Percentiles rank a stretch among this genome's conserved stretches.
Evolutionary conservation across 1,140 invertebrate species (phyloP).

Genomic region (Palaemon carinicauda): DNA sequence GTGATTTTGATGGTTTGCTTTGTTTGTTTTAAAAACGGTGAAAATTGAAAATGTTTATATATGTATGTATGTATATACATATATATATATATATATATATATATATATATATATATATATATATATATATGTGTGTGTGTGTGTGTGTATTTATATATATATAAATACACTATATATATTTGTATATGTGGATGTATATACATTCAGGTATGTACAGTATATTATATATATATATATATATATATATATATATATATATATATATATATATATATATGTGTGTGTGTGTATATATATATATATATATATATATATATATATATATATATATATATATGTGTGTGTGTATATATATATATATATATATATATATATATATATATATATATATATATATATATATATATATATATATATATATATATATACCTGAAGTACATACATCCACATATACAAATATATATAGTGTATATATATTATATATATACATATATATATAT

Average conservation of each 20-base stretch:
- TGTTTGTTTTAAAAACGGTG: too few species aligned
- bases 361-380: not conserved
- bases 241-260: not conserved
- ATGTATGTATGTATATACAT: not conserved
- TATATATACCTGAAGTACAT: not conserved
- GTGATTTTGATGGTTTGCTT: too few species aligned
- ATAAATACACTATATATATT: not conserved
- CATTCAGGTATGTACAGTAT: too few species aligned
- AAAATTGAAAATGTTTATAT: too few species aligned
- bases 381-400: not conserved
- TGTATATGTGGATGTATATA: too few species aligned
- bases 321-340: not conserved
- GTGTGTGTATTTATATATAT: not conserved
- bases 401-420: constrained; percentile 2
- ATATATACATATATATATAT: not conserved
- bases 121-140: not conserved
- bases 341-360: not conserved
- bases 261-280: not conserved
- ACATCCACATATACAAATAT: not conserved
- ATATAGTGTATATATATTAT: not conserved
- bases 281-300: not conserved
- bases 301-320: constrained; percentile 2
- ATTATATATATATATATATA: not conserved
- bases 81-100: not conserved
- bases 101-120: constrained; percentile 2